Percentiles rank a stretch among this genome's conserved stretches.
Conservation (phyloP, 2,888 invertebrate species). For the Allophyes oxyacanthae region DNA sequence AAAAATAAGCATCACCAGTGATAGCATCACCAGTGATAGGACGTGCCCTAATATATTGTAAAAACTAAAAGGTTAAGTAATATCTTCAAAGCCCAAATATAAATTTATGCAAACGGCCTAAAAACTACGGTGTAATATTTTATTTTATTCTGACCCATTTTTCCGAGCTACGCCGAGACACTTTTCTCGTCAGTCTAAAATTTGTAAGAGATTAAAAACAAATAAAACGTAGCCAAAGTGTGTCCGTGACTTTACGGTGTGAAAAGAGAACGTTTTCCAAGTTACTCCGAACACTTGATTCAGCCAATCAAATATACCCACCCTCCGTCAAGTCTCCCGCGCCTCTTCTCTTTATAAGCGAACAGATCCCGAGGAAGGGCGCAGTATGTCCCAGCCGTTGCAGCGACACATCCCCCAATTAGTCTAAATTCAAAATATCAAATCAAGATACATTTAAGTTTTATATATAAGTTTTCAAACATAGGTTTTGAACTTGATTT, state of each 20-base stretch:
- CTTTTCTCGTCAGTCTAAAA: conserved; percentile 16
- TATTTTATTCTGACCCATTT: conserved; percentile 19
- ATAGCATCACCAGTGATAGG: no score
- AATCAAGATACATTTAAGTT: conserved; percentile 22
- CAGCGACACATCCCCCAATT: conserved; percentile 65
- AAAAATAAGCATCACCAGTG: no score
- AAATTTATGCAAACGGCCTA: not conserved
- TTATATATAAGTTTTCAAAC: conserved; percentile 1
- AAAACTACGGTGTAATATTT: conserved; percentile 2
- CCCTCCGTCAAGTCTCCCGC: conserved; percentile 84
- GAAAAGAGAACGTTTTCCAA: conserved; percentile 86
- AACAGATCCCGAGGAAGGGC: conserved; percentile 65
- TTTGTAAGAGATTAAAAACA: conserved; percentile 51
- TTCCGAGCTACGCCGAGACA: conserved; percentile 6
- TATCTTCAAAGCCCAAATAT: conserved; percentile 5
- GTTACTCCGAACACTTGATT: conserved; percentile 91
- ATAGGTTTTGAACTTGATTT: conserved; percentile 2
- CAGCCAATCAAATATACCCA: conserved; percentile 91
- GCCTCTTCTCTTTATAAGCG: conserved; percentile 87
- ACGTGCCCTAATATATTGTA: no score
- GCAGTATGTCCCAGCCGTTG: conserved; percentile 77
- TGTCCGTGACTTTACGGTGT: conserved; percentile 78
- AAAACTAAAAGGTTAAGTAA: no score
- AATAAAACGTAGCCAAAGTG: conserved; percentile 64
- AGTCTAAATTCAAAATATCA: conserved; percentile 23